A percentile compares a stretch with the other conserved stretches of the same genome.
Evolutionary conservation across 2,888 invertebrate species (phyloP).

Genomic region (Danaus chrysippus): DNA sequence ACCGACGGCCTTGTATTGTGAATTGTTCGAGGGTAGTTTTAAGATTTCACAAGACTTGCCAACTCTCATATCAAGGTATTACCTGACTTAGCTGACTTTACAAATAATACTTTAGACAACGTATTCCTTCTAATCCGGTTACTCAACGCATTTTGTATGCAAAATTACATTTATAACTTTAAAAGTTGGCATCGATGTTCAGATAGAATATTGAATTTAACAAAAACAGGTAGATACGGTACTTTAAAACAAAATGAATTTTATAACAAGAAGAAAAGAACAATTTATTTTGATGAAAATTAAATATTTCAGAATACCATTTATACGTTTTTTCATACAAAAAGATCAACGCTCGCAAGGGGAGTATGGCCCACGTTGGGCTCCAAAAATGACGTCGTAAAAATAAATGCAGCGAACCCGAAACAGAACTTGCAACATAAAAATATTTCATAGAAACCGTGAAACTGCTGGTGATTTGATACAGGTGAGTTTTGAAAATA

Average conservation of each 20-base stretch:
- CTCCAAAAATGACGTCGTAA: slow-evolving; percentile 26
- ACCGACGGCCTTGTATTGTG: slow-evolving; percentile 23
- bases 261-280: no score
- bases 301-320: neutral
- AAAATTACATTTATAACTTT: no score
- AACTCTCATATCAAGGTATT: slow-evolving; percentile 18
- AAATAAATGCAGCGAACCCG: slow-evolving; percentile 25
- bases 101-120: neutral
- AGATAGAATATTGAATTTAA: no score
- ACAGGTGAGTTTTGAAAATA: slow-evolving; percentile 12
- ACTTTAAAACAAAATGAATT: no score
- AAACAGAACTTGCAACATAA: slow-evolving; percentile 24
- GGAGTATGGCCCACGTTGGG: slow-evolving; percentile 24
- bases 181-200: no score
- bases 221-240: no score
- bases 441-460: slow-evolving; percentile 24
- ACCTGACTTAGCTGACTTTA: slow-evolving; percentile 16
- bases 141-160: neutral
- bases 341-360: slow-evolving; percentile 19
- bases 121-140: neutral
- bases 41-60: slow-evolving; percentile 27
- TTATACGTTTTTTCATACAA: slow-evolving; percentile 7
- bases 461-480: slow-evolving; percentile 18
- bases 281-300: no score
- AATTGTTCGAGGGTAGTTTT: slow-evolving; percentile 27